These are phyloP conservation scores for Nycticebus coucang DNA, from an alignment of 2,113 vertebrate species.

Conservation along the genomic window DNA sequence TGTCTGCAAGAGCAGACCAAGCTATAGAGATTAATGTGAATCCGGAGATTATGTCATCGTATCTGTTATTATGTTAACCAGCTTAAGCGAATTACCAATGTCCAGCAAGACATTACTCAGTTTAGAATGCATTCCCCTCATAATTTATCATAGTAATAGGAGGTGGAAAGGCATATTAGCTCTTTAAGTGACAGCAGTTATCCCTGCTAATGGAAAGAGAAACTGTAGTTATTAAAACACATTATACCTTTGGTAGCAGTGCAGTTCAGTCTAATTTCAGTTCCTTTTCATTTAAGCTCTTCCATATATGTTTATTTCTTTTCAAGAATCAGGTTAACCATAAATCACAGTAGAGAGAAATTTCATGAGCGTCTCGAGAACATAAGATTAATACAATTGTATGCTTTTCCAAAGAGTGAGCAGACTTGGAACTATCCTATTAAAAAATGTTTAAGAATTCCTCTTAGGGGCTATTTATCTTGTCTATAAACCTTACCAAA, in stretches of 20 bases:
- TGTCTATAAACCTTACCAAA: neutral
- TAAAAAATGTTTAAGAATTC: neutral
- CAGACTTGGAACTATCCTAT: neutral
- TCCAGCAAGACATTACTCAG: constrained; percentile 46
- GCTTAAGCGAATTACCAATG: constrained; percentile 49
- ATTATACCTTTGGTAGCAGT: neutral
- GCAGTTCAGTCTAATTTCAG: neutral
- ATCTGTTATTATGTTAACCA: constrained; percentile 39
- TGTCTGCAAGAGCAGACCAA: neutral
- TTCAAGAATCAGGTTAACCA: neutral
- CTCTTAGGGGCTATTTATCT: neutral
- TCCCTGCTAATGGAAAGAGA: constrained; percentile 35
- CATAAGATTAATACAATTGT: constrained; percentile 24
- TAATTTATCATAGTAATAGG: constrained; percentile 31
- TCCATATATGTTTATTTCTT: neutral
- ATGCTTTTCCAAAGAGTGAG: neutral
- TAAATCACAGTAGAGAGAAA: neutral
- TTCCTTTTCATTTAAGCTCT: neutral
- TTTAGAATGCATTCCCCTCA: neutral
- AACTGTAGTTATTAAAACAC: neutral
- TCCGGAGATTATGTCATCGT: constrained; percentile 34
- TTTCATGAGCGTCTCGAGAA: neutral
- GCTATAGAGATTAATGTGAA: neutral
- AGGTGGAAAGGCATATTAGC: neutral
- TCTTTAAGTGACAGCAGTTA: neutral